Evolutionary conservation across 1,140 invertebrate genomes (phyloP).

Genomic region (Apis dorsata): DNA sequence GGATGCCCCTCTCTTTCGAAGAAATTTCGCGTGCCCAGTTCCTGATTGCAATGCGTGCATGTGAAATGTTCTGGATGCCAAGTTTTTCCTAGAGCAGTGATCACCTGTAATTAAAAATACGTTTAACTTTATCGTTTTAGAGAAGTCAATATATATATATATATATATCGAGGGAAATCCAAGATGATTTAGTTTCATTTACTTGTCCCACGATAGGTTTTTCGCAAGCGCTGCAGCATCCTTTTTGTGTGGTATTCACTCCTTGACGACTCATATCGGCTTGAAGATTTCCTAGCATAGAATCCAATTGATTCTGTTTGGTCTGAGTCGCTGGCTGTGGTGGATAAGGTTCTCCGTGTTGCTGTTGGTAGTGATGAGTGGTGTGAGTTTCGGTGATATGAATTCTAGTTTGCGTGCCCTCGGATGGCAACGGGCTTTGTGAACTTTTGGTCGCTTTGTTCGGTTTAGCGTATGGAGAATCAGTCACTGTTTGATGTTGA

Average conservation of each 20-base stretch:
- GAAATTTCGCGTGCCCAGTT: conserved; percentile 98
- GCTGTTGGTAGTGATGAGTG: conserved; percentile 79
- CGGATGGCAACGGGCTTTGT: conserved; percentile 74
- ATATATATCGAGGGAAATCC: too few relatives aligned
- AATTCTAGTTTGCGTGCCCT: conserved; percentile 72
- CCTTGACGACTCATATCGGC: conserved; percentile 98
- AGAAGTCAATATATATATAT: too few relatives aligned
- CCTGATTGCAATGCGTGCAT: conserved; percentile 97
- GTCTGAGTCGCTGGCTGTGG: conserved; percentile 72
- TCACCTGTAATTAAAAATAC: conserved; percentile 82
- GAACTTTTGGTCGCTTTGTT: conserved; percentile 82
- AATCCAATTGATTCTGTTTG: conserved; percentile 88
- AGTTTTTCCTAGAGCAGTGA: conserved; percentile 98
- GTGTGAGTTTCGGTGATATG: conserved; percentile 78
- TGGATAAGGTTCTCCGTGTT: conserved; percentile 74
- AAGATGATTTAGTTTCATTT: conserved; percentile 41
- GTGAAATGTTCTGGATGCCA: conserved; percentile 99
- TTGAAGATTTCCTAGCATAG: conserved; percentile 95
- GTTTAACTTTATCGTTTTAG: not conserved
- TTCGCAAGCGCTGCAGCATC: conserved; percentile 98
- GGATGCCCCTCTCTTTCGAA: conserved; percentile 98
- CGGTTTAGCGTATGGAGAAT: conserved; percentile 87
- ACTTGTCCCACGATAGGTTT: conserved; percentile 99
- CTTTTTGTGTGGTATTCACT: conserved; percentile 98
- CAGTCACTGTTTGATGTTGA: conserved; percentile 83